Conservation (phyloP, 2,113 vertebrate genomes). For the Alethe diademata region DNA sequence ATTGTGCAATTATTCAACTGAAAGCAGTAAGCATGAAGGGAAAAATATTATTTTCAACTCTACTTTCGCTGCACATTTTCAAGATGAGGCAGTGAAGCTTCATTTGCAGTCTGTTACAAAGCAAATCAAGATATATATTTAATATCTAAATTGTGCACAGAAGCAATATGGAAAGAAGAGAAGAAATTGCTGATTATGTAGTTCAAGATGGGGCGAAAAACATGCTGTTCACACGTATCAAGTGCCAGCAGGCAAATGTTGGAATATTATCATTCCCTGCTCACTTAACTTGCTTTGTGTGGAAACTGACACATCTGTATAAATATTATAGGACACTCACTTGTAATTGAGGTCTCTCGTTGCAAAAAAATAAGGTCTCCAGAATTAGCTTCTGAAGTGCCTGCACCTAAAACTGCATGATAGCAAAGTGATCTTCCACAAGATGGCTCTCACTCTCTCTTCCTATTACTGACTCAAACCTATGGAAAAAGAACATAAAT, state of each 20-base stretch:
- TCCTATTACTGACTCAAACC: not conserved
- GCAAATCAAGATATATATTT: constrained; percentile 70
- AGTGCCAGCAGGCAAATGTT: constrained; percentile 52
- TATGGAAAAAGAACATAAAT: not conserved
- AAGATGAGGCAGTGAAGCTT: constrained; percentile 68
- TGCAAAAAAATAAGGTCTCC: constrained; percentile 6
- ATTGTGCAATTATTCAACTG: constrained; percentile 72
- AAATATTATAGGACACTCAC: not conserved
- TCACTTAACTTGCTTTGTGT: not conserved
- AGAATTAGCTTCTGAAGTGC: not conserved
- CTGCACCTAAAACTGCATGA: not conserved
- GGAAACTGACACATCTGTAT: not conserved
- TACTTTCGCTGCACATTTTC: constrained; percentile 64
- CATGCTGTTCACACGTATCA: constrained; percentile 27
- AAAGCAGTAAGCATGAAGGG: constrained; percentile 67
- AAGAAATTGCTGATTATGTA: constrained; percentile 53
- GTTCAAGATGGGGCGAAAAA: constrained; percentile 21
- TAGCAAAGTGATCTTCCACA: constrained; percentile 30
- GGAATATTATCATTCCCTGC: constrained; percentile 15
- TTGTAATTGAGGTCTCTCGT: not conserved
- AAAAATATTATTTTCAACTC: constrained; percentile 70
- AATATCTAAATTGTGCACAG: constrained; percentile 60
- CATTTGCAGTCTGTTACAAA: constrained; percentile 77
- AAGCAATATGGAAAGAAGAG: constrained; percentile 56
- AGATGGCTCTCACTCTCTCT: constrained; percentile 46